phyloP scores from a whole-genome alignment of 1,140 invertebrate genomes.

The Pseudomyrmex concolor region DNA sequence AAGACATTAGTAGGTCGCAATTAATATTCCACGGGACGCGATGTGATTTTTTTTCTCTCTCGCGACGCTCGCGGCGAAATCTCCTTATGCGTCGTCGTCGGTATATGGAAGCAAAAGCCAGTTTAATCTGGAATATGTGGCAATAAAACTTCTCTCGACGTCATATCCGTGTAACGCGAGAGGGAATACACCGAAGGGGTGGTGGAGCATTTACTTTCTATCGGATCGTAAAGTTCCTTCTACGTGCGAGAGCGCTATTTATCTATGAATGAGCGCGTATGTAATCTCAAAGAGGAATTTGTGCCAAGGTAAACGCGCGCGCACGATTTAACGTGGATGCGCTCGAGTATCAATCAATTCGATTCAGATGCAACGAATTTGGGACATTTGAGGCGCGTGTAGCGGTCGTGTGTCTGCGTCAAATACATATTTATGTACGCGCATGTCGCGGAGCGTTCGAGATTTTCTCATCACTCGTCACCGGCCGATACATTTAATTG shows the following conservation, averaged over 20 bases:
- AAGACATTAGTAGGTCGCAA: conserved; percentile 44
- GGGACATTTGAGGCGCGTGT: conserved; percentile 6
- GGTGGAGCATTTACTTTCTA: not conserved
- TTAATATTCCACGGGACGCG: conserved; percentile 45
- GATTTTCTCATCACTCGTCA: not conserved
- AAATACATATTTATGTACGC: not conserved
- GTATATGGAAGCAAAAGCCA: not conserved
- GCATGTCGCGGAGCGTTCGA: conserved; percentile 28
- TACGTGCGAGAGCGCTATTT: conserved; percentile 26
- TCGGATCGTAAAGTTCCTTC: not conserved
- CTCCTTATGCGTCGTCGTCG: not conserved
- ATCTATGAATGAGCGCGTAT: conserved; percentile 34
- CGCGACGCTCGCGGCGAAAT: not conserved
- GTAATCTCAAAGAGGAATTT: conserved; percentile 22
- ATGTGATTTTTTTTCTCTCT: not conserved
- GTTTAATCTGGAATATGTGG: conserved; percentile 1
- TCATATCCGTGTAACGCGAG: not conserved
- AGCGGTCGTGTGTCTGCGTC: too few relatives aligned
- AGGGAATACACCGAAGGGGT: not conserved
- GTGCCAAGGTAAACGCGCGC: conserved; percentile 53
- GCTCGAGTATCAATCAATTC: conserved; percentile 38
- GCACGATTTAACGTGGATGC: conserved; percentile 4
- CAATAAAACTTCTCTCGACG: conserved; percentile 4
- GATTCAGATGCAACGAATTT: conserved; percentile 43
- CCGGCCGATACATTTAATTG: conserved; percentile 34